A percentile compares a stretch with the other conserved stretches of the same genome.
phyloP scores from a whole-genome alignment of 2,797 vertebrate species.

The Brotula barbata region DNA sequence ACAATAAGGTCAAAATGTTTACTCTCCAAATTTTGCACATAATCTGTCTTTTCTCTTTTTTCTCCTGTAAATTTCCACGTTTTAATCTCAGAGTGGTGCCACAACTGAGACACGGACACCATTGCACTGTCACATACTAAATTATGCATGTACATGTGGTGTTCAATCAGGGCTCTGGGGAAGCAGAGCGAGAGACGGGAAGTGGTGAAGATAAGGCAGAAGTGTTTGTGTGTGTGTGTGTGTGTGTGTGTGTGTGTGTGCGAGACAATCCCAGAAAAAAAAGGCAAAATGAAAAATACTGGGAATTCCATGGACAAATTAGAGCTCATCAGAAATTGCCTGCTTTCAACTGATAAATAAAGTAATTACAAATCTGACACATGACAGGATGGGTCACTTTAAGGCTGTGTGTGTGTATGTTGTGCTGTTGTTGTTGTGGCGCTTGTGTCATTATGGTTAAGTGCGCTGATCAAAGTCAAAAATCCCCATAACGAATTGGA shows the following conservation, averaged over 20 bases:
- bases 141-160: slow-evolving; percentile 61
- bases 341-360: too few species aligned
- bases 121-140: slow-evolving; percentile 44
- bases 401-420: too few species aligned
- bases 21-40: slow-evolving; percentile 3
- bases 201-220: slow-evolving; percentile 37
- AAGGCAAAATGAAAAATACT: slow-evolving; percentile 1
- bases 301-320: too few species aligned
- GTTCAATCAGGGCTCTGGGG: slow-evolving; percentile 46
- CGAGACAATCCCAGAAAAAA: background rate
- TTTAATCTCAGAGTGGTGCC: slow-evolving; percentile 23
- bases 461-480: too few species aligned
- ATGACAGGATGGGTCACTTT: too few species aligned
- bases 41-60: too few species aligned
- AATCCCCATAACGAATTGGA: slow-evolving; percentile 58
- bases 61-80: slow-evolving; percentile 34
- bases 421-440: too few species aligned
- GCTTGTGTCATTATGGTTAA: too few species aligned
- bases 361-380: too few species aligned
- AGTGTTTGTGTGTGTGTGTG: slow-evolving; percentile 7
- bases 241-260: background rate
- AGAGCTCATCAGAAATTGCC: too few species aligned
- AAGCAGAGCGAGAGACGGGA: slow-evolving; percentile 41
- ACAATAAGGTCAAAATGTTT: too few species aligned
- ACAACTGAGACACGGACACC: slow-evolving; percentile 47